Evolutionary conservation across 2,888 invertebrate genomes (phyloP), one percentile per base, ranked within the genome.

Genomic region (Patella pellucida): DNA sequence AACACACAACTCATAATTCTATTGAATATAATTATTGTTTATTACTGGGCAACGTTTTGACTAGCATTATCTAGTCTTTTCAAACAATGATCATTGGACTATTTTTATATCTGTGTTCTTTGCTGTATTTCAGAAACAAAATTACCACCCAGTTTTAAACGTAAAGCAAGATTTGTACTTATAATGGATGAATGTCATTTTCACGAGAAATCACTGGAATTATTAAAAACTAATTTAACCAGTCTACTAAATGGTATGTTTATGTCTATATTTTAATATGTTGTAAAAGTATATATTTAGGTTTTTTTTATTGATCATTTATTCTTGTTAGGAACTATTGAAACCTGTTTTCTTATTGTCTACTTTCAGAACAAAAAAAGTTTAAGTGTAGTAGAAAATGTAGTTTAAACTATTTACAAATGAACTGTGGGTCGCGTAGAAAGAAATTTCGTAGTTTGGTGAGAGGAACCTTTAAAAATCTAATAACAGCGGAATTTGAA

Each of bases 401-500:
- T 68, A 80, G 81, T 11, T 79, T 89, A 23, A 84, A 81, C 70
- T 81, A 81, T 68, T 79, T 87, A 19, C 82, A 84, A 69, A 76
- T 88, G 9, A 79, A 83, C 23, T 89, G 88, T 76, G 86, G 84
- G 15, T 76, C 85, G 50, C 78, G 84, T 23, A 80, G 84, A 51
- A 83, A 81, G 73, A 85, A 83, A 69, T 83, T 84, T 74, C 73
- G 83, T 19, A 80, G 83, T 15, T 78, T 83, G 19, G 78, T 79
- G 9, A 76, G 77, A 14, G 71, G 77, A 7, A 71, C 72, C 19
- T 75, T 80, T 23, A 78, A 83, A 68, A 78, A 81, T 15, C 71
- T 87, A 14, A 78, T 88, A 16, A 85, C 84, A 1, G 86, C 87
- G 1, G 85, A 86, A 73, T 84, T 89, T 76, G 87, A 88, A 68